phyloP scores from a whole-genome alignment of 2,888 invertebrate genomes.

The Agriopis aurantiaria region DNA sequence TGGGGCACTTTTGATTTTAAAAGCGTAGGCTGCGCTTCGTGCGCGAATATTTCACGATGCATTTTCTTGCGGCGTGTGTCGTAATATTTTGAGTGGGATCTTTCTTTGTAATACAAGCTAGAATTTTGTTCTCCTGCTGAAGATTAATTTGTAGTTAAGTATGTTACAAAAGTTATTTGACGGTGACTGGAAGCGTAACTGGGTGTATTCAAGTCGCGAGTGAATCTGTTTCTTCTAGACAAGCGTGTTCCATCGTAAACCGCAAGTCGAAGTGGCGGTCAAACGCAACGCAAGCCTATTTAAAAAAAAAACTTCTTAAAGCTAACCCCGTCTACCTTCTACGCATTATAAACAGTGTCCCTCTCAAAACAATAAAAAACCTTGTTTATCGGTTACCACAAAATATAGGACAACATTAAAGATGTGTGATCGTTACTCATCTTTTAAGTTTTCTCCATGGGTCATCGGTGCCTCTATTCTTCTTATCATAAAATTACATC shows the following conservation, averaged over 20 bases:
- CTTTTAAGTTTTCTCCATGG: conserved; percentile 2
- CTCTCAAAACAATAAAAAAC: conserved; percentile 10
- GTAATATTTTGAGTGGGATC: conserved; percentile 10
- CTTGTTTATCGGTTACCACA: conserved; percentile 11
- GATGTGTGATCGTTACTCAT: conserved; percentile 28
- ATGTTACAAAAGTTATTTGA: no score
- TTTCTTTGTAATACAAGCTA: background rate
- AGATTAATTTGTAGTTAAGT: no score
- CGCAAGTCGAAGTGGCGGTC: no score
- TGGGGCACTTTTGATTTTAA: conserved; percentile 54
- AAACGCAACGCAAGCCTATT: no score
- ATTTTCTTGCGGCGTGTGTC: conserved; percentile 8
- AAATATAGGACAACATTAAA: conserved; percentile 25
- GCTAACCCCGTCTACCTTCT: background rate
- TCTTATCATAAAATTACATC: conserved; percentile 44
- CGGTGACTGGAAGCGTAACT: no score
- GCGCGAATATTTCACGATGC: conserved; percentile 25
- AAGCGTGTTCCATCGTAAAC: no score
- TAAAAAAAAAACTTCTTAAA: background rate
- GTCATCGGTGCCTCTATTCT: conserved; percentile 40
- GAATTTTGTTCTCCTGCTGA: background rate
- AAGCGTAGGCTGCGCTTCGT: conserved; percentile 58
- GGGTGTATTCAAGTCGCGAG: no score
- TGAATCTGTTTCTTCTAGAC: no score
- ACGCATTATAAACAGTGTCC: background rate